Base-by-base conservation (phyloP, 1,140 invertebrate species). In the Drosophila nikananu region DNA sequence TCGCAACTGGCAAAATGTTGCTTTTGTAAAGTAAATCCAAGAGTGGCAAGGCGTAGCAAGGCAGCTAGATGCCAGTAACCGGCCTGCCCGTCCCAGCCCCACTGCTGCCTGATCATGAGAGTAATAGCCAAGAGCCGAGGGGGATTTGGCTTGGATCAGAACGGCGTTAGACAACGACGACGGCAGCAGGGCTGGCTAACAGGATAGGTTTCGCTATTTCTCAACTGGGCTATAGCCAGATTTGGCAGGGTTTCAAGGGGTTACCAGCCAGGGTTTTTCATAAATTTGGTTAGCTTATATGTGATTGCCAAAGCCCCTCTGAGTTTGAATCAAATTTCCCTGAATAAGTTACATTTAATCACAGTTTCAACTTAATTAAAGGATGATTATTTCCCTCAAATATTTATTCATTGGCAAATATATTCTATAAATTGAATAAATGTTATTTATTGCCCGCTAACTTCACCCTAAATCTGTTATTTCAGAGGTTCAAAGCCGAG, bases 1-100 rank as follows among this genome's bases (percentile, higher is more conserved):
- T 89, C 81, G 84, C 70, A 89, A 72, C 81, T 83, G 83, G 73
- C 70, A 79, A 84, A 87, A 87, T 83, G 84, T 87, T 87, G 84
- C 81, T 78, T 89, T 87, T 89, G 78, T 74, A 65, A 84, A 89
- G 81, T 81, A 87, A 87, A 84, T 83, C 74, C 57, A 68, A 81
- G 59, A 79, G 65, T 71, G 52, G 49, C 51, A 57, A 80, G 23
- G 54, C 68, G 46, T 10, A 39, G 55, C 55, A n/a, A n/a, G n/a
- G n/a, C n/a, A 42, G 21, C 21, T 42, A 32, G 19, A 25, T 12
- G 5, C 21, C n/a, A 44, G 44, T 48, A 48, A 48, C 54, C 27
- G 15, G 7, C 27, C n/a, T 51, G 6, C 17, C 27, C 41, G 17
- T 15, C 37, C 23, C 12, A 10, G 17, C 23, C 17, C 35, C 23